Percentiles rank a stretch among this genome's conserved stretches.
These are phyloP conservation scores for Crypturellus undulatus DNA, from an alignment of 2,113 vertebrate species.

Conservation along the genomic window DNA sequence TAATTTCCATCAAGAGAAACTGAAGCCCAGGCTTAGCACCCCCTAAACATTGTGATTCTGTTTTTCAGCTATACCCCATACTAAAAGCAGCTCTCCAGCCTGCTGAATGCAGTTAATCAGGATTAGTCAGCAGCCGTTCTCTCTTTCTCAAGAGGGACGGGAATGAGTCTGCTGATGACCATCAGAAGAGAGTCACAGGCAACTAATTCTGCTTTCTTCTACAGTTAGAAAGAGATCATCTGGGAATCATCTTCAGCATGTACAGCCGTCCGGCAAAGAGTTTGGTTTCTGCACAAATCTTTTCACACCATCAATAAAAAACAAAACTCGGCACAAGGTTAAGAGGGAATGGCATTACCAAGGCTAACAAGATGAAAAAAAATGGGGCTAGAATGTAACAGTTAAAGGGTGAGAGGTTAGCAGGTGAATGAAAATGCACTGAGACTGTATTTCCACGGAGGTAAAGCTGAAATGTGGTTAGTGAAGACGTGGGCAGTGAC, in stretches of 20 bases:
- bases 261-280: too few species aligned
- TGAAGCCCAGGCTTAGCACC: background rate
- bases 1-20: background rate
- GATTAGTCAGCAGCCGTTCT: background rate
- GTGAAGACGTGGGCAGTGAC: background rate
- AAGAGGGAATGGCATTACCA: background rate
- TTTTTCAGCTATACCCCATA: fast-evolving
- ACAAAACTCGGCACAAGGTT: background rate
- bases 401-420: background rate
- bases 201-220: background rate
- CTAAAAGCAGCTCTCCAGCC: background rate
- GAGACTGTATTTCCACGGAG: background rate
- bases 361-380: background rate
- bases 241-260: fast-evolving
- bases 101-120: background rate
- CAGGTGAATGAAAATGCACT: background rate
- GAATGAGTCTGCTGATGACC: background rate
- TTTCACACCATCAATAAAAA: background rate
- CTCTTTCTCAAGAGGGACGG: background rate
- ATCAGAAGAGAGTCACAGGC: background rate
- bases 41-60: background rate
- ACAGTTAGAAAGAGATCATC: background rate
- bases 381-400: background rate
- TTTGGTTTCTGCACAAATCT: background rate
- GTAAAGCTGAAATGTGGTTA: background rate